Evolutionary conservation across 2,888 invertebrate genomes (phyloP).

Genomic region (Melanargia galathea): DNA sequence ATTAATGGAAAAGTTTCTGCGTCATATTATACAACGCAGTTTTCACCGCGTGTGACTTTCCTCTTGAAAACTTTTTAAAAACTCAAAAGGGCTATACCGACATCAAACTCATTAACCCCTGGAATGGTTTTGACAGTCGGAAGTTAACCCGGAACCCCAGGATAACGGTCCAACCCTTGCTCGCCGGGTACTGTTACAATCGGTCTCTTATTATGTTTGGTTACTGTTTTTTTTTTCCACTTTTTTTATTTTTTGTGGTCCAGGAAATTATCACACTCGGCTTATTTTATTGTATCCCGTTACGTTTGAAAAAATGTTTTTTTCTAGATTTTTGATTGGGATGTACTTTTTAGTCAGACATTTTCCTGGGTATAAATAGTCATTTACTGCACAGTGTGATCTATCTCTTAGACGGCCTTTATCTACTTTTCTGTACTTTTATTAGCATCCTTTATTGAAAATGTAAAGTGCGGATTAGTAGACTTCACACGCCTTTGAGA

Average conservation of each 20-base stretch:
- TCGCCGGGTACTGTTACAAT: constrained; percentile 55
- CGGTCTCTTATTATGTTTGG: constrained; percentile 37
- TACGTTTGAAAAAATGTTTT: constrained; percentile 42
- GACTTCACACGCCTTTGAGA: no score
- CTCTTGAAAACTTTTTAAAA: not conserved
- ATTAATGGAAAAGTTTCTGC: no score
- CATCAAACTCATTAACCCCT: constrained; percentile 24
- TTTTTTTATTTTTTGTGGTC: constrained; percentile 45
- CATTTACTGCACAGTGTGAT: no score
- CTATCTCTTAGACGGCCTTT: no score
- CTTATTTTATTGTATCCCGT: constrained; percentile 52
- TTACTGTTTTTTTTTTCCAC: constrained; percentile 14
- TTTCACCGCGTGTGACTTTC: no score
- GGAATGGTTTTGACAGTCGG: constrained; percentile 50
- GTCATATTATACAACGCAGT: no score
- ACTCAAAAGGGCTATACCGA: constrained; percentile 6
- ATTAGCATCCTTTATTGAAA: no score
- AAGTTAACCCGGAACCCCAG: constrained; percentile 64
- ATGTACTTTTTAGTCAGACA: not conserved
- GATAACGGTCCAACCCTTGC: constrained; percentile 64
- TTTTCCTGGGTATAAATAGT: no score
- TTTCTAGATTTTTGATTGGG: not conserved
- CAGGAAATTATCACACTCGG: constrained; percentile 55
- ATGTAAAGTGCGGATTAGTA: no score
- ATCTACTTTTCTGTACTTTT: no score